Evolutionary conservation across 2,113 vertebrate species (phyloP), one percentile per base, ranked within the genome.

Genomic region (Hippocampus guttulatus): DNA sequence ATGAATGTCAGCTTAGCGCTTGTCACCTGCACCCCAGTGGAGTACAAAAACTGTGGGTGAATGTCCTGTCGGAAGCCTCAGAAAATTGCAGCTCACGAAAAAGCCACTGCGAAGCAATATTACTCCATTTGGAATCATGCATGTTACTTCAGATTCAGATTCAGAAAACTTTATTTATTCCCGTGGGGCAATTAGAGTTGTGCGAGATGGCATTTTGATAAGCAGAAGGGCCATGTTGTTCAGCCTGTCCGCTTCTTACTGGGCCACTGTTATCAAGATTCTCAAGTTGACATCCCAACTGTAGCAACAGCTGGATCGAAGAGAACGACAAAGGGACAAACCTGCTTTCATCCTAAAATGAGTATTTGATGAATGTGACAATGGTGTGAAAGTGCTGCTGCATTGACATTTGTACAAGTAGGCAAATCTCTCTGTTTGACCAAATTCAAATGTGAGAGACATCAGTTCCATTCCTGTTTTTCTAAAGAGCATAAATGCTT

Each of bases 81-180:
- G 71, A 71, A 86, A 78, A 82, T 77, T 81, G 76, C 73, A 76
- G 81, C 77, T 75, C 75, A 75, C 70, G 70, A 81, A 77, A 75
- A 80, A 68, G 73, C 72, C 9, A 16, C 75, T 75, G 72, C 66
- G 79, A 76, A 80, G 74, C 76, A 69, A 74, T 80, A 86, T 77
- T 47, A 84, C 85, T 89, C 18, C 71, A 51, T 71, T 81, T 75
- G 78, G 77, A 85, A 84, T 86, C 79, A 82, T 85, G 81, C 81
- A 84, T 78, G 79, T 78, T 76, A 74, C 71, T 73, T 68, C 45
- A 68, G 76, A 27, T 73, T 68, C 45, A 68, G 76, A 27, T 27
- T 27, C 25, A 27, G 25, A 27, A 27, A 27, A 27, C 25, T 27
- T 27, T 27, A 27, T 27, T 27, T 27, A 27, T 27, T 2, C 25